Conservation (phyloP, 1,140 invertebrate genomes). For the Calosoma granatense region DNA sequence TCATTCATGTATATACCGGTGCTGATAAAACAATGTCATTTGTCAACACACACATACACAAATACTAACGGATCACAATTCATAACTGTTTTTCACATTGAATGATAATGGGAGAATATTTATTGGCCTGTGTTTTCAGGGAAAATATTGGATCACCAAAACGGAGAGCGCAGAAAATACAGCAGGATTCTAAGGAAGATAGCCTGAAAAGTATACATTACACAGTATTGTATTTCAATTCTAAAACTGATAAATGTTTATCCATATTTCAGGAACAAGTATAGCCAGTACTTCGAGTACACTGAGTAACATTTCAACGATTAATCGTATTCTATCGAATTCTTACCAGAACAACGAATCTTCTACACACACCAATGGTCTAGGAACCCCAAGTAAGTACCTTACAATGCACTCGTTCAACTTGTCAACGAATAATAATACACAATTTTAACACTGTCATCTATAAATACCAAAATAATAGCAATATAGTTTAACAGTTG, state of each 20-base stretch:
- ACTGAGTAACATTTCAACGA: neutral
- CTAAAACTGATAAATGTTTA: neutral
- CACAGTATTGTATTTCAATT: neutral
- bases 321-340: neutral
- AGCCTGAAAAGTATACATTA: neutral
- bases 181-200: constrained; percentile 13
- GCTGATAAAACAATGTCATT: no score
- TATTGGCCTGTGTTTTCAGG: no score
- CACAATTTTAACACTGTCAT: no score
- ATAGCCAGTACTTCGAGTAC: constrained; percentile 1
- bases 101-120: no score
- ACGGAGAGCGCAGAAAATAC: constrained; percentile 19
- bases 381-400: neutral
- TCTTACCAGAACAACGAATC: neutral
- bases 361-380: neutral
- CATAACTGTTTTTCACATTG: no score
- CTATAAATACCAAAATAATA: no score
- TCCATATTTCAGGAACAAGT: neutral
- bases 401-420: no score
- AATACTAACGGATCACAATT: no score
- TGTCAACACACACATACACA: no score
- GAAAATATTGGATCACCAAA: constrained; percentile 22
- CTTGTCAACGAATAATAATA: no score
- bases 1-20: no score
- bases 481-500: no score